Evolutionary conservation across 2,888 invertebrate species (phyloP).

Genomic region (Gandaritis pyraliata): DNA sequence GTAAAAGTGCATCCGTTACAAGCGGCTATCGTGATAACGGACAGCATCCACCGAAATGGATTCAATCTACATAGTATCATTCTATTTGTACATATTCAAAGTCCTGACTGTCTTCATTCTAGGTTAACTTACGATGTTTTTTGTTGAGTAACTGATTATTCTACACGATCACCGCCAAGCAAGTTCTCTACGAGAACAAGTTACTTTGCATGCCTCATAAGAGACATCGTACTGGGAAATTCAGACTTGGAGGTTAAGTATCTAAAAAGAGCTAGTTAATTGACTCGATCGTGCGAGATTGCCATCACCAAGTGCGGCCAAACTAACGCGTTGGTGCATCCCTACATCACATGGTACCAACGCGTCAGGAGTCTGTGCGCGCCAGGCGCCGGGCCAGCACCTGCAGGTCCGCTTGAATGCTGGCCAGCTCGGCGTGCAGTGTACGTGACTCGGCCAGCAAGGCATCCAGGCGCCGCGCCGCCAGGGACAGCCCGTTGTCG

Average conservation of each 20-base stretch:
- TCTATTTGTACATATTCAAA: no score
- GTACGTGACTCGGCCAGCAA: constrained; percentile 75
- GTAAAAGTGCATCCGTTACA: not conserved
- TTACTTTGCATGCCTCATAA: not conserved
- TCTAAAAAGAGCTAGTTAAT: not conserved
- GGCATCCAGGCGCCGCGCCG: constrained; percentile 71
- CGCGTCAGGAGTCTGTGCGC: constrained; percentile 72
- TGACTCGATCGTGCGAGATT: not conserved
- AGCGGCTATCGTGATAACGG: not conserved
- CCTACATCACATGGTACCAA: constrained; percentile 65
- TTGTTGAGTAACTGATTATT: not conserved
- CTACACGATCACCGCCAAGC: not conserved
- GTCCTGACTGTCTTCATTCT: no score
- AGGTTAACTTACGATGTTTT: constrained; percentile 8
- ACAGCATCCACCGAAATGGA: not conserved
- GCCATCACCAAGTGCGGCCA: constrained; percentile 29
- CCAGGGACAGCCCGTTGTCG: constrained; percentile 61
- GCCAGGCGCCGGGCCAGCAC: constrained; percentile 79
- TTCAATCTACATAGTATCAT: no score
- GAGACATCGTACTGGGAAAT: not conserved
- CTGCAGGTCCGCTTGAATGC: constrained; percentile 81
- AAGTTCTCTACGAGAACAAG: not conserved
- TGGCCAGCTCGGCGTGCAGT: constrained; percentile 76
- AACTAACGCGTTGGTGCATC: constrained; percentile 32
- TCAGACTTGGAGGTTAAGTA: not conserved